Conservation (phyloP, 2,113 vertebrate genomes). For the Ammodytes dubius region DNA sequence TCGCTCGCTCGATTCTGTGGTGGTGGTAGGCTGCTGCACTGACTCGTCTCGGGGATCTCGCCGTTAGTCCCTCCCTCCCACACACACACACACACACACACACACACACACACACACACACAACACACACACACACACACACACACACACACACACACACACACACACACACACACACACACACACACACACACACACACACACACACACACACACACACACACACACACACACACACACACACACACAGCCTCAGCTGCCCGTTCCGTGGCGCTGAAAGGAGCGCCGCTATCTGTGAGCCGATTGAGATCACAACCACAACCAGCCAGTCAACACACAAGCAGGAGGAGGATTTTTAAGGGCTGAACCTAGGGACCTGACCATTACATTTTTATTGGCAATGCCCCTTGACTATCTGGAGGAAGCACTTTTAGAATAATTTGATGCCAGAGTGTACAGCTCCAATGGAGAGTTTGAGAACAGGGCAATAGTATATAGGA, state of each 20-base stretch:
- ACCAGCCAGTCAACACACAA: constrained; percentile 51
- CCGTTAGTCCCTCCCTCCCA: constrained; percentile 73
- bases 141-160: too few relatives aligned
- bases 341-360: constrained; percentile 35
- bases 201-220: too few relatives aligned
- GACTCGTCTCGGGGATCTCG: constrained; percentile 46
- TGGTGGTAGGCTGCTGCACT: constrained; percentile 31
- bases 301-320: constrained; percentile 71
- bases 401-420: background rate
- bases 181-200: too few relatives aligned
- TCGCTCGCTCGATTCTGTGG: constrained; percentile 54
- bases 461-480: background rate
- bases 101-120: too few relatives aligned
- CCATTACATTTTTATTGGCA: constrained; percentile 10
- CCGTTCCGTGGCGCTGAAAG: constrained; percentile 73
- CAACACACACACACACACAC: too few relatives aligned
- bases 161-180: too few relatives aligned
- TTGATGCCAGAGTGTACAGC: background rate
- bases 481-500: constrained; percentile 26
- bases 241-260: constrained; percentile 63
- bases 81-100: too few relatives aligned
- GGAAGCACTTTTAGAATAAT: constrained; percentile 4
- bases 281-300: constrained; percentile 71
- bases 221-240: too few relatives aligned
- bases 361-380: constrained; percentile 39